A percentile compares a stretch with the other conserved stretches of the same genome.
Conservation (phyloP, 2,888 invertebrate genomes). For the Standfussiana lucernea region DNA sequence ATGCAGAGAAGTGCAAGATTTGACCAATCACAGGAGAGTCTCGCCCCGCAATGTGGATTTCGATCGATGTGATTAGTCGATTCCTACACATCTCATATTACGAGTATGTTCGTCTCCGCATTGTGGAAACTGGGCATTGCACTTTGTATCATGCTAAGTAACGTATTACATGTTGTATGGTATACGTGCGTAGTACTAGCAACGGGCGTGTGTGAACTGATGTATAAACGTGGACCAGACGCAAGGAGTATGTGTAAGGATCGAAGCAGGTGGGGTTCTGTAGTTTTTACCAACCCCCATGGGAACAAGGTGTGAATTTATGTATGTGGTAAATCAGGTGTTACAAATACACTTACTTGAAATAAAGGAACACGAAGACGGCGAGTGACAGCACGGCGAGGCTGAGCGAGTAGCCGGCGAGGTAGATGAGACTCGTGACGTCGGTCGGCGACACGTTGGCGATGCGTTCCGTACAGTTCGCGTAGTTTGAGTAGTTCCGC, state of each 20-base stretch:
- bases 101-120: no score
- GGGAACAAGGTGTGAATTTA: no score
- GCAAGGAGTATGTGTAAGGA: no score
- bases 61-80: neutral
- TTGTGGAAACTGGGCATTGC: neutral
- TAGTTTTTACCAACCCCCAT: no score
- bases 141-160: no score
- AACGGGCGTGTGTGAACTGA: no score
- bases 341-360: conserved; percentile 93
- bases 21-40: neutral
- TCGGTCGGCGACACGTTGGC: conserved; percentile 91
- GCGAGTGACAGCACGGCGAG: conserved; percentile 95
- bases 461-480: conserved; percentile 92
- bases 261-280: no score
- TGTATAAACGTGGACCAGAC: no score
- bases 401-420: conserved; percentile 96
- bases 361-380: conserved; percentile 96
- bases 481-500: conserved; percentile 95
- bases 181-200: no score
- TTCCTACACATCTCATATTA: no score
- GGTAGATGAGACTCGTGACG: conserved; percentile 95
- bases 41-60: neutral
- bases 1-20: neutral
- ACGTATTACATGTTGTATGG: no score
- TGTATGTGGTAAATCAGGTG: neutral